phyloP scores from a whole-genome alignment of 2,888 invertebrate species.

The Sialis lutaria region DNA sequence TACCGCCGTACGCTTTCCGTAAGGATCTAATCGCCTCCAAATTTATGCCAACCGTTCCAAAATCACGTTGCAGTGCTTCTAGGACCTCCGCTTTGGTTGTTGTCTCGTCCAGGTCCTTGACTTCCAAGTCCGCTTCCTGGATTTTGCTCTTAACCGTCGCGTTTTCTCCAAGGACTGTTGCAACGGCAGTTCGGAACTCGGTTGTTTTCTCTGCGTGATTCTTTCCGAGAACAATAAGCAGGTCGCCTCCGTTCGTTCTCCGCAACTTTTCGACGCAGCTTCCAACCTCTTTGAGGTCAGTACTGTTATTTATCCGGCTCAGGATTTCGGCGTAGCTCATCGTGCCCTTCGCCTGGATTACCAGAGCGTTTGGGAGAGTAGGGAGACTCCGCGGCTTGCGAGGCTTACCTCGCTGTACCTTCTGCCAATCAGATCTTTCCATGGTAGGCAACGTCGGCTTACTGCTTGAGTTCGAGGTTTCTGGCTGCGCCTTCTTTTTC shows the following conservation, averaged over 20 bases:
- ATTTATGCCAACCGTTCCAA: not conserved
- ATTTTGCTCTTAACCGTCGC: not conserved
- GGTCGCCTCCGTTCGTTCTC: not conserved
- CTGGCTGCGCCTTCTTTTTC: no score
- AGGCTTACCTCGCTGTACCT: not conserved
- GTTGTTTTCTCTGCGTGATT: not conserved
- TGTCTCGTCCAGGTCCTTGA: not conserved
- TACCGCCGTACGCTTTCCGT: no score
- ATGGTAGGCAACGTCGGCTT: not conserved
- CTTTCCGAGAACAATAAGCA: not conserved
- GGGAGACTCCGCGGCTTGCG: not conserved
- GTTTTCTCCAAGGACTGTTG: not conserved
- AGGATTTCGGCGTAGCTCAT: not conserved
- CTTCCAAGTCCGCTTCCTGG: not conserved
- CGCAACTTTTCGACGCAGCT: not conserved
- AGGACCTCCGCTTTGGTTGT: not conserved
- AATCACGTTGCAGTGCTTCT: not conserved
- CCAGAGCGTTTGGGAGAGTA: not conserved
- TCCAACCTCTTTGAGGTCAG: not conserved
- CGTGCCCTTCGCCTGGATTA: not conserved
- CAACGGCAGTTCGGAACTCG: not conserved
- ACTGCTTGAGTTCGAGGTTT: not conserved
- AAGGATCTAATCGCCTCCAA: no score
- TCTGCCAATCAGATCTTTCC: not conserved
- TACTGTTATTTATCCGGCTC: not conserved